Evolutionary conservation across 2,888 invertebrate species (phyloP).

Genomic region (Cephus runcator): DNA sequence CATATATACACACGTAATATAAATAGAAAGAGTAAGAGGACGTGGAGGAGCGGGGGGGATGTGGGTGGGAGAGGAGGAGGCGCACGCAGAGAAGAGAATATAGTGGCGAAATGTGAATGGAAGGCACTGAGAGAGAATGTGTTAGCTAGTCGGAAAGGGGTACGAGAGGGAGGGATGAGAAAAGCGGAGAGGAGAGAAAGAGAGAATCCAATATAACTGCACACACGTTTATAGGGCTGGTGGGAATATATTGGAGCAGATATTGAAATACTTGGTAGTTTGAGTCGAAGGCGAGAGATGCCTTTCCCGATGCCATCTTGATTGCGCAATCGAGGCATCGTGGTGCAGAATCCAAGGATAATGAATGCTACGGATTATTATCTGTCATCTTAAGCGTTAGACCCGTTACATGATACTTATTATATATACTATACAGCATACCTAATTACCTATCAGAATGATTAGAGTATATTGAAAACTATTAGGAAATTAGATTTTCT

Average conservation of each 20-base stretch:
- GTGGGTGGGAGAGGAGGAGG: constrained; percentile 17
- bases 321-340: constrained; percentile 60
- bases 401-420: neutral
- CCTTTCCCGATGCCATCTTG: constrained; percentile 62
- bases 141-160: constrained; percentile 2
- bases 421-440: neutral
- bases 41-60: too few species aligned
- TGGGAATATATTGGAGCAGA: constrained; percentile 62
- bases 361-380: constrained; percentile 47
- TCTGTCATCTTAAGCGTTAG: neutral
- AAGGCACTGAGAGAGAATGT: neutral
- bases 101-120: neutral
- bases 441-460: neutral
- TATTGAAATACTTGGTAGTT: constrained; percentile 65
- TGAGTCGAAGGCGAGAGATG: constrained; percentile 61
- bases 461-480: neutral
- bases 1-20: neutral
- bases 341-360: constrained; percentile 54
- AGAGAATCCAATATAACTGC: constrained; percentile 60
- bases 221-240: constrained; percentile 60
- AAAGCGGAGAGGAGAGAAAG: constrained; percentile 5
- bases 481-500: neutral
- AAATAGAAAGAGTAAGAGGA: constrained; percentile 9
- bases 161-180: constrained; percentile 25
- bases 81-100: constrained; percentile 3